Evolutionary conservation across 2,797 vertebrate genomes (phyloP).

Genomic region (Onychomys arenicola): DNA sequence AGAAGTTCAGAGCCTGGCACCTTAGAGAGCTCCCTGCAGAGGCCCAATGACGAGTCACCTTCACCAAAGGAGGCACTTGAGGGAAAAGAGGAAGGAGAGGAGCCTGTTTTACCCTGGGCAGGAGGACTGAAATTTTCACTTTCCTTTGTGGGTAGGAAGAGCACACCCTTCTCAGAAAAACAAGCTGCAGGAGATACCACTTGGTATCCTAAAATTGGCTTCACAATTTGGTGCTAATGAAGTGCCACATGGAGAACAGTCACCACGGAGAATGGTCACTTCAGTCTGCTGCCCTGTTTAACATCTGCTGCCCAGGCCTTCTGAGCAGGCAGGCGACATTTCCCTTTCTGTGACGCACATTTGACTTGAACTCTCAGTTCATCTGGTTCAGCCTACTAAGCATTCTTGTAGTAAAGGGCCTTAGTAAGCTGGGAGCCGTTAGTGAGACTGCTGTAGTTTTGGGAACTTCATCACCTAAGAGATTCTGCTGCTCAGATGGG

Average conservation of each 20-base stretch:
- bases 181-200: neutral
- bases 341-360: neutral
- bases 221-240: neutral
- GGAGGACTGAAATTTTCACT: neutral
- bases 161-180: too few relatives aligned
- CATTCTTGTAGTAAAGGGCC: neutral
- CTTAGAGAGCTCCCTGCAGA: constrained; percentile 41
- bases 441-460: neutral
- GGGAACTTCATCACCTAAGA: neutral
- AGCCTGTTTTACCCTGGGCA: neutral
- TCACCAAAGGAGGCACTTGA: constrained; percentile 71
- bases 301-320: fast-evolving
- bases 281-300: too few relatives aligned
- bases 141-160: neutral
- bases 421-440: neutral
- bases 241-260: fast-evolving
- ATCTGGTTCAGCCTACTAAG: neutral
- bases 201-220: neutral
- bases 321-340: neutral
- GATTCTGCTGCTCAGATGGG: neutral
- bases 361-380: fast-evolving
- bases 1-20: constrained; percentile 77
- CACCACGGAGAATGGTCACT: fast-evolving
- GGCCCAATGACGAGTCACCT: constrained; percentile 47
- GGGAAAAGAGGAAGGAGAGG: constrained; percentile 33